These are phyloP conservation scores for Aphaenogaster ashmeadi DNA, from an alignment of 1,140 invertebrate species.

Conservation along the genomic window DNA sequence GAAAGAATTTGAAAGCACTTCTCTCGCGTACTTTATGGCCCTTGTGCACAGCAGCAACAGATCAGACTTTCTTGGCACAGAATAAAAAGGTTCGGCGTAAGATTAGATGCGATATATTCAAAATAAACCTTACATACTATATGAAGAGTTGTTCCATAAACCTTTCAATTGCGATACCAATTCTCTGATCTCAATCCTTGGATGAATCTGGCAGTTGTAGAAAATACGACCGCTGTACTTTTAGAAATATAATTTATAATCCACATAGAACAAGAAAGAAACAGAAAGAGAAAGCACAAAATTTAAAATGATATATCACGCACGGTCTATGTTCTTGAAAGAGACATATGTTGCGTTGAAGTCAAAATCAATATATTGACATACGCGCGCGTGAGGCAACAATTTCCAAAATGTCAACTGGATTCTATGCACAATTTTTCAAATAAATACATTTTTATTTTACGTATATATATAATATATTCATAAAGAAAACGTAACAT, in stretches of 20 bases:
- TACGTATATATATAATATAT: neutral
- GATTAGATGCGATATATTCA: constrained; percentile 24
- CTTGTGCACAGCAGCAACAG: neutral
- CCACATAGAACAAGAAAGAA: neutral
- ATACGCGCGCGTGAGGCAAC: neutral
- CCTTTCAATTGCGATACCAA: neutral
- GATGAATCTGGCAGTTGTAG: neutral
- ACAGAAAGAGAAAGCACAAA: neutral
- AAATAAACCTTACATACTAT: neutral
- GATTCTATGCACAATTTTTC: neutral
- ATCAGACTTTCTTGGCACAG: constrained; percentile 3
- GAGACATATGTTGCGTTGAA: constrained; percentile 4
- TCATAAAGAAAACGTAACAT: neutral
- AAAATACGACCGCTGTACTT: neutral
- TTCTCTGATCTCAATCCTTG: neutral
- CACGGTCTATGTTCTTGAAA: constrained; percentile 11
- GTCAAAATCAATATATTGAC: constrained; percentile 20
- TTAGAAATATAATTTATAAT: constrained; percentile 22
- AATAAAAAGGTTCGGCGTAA: neutral
- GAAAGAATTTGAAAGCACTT: neutral
- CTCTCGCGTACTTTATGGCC: neutral
- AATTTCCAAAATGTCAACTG: constrained; percentile 15
- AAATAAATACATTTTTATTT: neutral
- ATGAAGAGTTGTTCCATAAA: neutral
- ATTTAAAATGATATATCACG: constrained; percentile 22